Evolutionary conservation across 2,797 vertebrate species (phyloP).

Genomic region (Catharus ustulatus): DNA sequence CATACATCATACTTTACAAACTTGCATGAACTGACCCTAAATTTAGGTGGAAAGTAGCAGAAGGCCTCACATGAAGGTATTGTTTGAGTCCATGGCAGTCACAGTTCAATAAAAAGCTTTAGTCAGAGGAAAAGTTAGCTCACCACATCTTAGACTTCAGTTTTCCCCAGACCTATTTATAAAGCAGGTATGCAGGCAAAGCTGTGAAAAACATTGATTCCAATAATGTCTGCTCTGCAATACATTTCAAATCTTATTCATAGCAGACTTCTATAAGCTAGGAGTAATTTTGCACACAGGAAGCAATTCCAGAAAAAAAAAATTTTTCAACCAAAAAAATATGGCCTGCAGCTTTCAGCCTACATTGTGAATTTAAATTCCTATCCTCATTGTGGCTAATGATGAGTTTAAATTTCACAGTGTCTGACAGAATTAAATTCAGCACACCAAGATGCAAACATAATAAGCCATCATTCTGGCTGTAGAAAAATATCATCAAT

Average conservation of each 20-base stretch:
- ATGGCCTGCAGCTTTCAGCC: slow-evolving; percentile 19
- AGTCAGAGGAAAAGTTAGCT: background rate
- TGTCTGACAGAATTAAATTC: slow-evolving; percentile 38
- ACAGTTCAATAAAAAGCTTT: background rate
- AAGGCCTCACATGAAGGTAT: background rate
- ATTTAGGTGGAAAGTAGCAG: background rate
- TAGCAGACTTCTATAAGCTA: background rate
- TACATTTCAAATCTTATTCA: slow-evolving; percentile 4
- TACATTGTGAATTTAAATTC: slow-evolving; percentile 15
- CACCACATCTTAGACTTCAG: background rate
- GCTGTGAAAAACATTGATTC: background rate
- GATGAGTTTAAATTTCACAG: slow-evolving; percentile 20
- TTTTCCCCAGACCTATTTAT: background rate
- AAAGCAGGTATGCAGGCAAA: background rate
- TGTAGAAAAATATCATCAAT: background rate
- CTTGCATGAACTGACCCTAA: background rate
- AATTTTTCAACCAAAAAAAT: background rate
- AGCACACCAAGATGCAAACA: background rate
- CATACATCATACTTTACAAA: background rate
- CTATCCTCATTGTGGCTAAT: slow-evolving; percentile 10
- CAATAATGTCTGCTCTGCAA: background rate
- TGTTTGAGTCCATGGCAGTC: background rate
- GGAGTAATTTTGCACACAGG: background rate
- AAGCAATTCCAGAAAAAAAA: background rate
- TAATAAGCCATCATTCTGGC: background rate